Evolutionary conservation across 2,797 vertebrate species (phyloP).

Genomic region (Perodicticus potto): DNA sequence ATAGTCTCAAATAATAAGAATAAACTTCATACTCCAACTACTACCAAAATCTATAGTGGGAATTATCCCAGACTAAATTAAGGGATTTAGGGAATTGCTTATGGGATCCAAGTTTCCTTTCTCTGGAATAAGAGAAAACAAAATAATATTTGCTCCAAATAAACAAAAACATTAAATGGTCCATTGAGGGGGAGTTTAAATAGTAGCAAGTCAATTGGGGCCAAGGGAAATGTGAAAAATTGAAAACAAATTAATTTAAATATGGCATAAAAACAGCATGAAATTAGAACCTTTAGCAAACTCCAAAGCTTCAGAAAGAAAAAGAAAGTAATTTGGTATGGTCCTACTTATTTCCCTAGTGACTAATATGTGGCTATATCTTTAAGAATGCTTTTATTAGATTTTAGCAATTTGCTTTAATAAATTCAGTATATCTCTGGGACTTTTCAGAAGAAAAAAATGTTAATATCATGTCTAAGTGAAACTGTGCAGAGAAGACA

Average conservation of each 20-base stretch:
- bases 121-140: conserved; percentile 27
- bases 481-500: neutral
- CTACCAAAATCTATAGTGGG: neutral
- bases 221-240: conserved; percentile 15
- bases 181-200: conserved; percentile 54
- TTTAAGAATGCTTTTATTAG: conserved; percentile 62
- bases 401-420: conserved; percentile 63
- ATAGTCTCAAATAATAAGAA: conserved; percentile 48
- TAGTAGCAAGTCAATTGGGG: conserved; percentile 41
- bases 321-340: conserved; percentile 56
- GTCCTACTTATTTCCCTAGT: conserved; percentile 61
- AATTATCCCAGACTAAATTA: conserved; percentile 52
- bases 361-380: neutral
- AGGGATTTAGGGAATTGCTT: conserved; percentile 54
- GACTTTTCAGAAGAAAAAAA: conserved; percentile 39
- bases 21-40: neutral
- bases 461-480: conserved; percentile 13
- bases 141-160: conserved; percentile 70
- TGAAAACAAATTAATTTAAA: conserved; percentile 34
- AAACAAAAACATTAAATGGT: conserved; percentile 62
- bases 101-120: conserved; percentile 61
- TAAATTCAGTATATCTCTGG: conserved; percentile 40
- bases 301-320: conserved; percentile 35
- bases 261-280: conserved; percentile 1
- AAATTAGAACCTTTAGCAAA: conserved; percentile 21